Conservation (phyloP, 2,888 invertebrate genomes). For the Orchestes rusci region DNA sequence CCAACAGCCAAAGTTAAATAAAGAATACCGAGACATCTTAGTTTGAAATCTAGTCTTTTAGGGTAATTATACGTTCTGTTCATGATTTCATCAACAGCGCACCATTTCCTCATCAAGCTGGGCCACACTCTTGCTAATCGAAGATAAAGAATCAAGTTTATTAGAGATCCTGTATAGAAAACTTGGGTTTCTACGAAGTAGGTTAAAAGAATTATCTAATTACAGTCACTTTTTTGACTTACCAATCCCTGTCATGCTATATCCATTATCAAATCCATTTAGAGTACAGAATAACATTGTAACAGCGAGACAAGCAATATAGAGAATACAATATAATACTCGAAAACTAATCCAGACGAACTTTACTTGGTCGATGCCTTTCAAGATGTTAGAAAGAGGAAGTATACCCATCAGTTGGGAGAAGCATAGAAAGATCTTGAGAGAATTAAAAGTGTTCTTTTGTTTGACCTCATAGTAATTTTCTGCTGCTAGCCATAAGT, state of each 20-base stretch:
- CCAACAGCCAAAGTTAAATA: constrained; percentile 21
- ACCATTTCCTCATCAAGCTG: constrained; percentile 32
- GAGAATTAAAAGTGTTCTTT: constrained; percentile 7
- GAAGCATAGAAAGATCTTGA: constrained; percentile 8
- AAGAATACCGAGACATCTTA: constrained; percentile 7
- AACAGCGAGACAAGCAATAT: constrained; percentile 12
- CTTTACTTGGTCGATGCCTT: constrained; percentile 11
- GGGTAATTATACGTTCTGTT: constrained; percentile 14
- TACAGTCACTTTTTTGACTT: constrained; percentile 8
- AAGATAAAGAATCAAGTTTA: constrained; percentile 24
- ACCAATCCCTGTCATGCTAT: constrained; percentile 22
- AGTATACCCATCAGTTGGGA: constrained; percentile 13
- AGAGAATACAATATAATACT: constrained; percentile 19
- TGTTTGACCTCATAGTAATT: not conserved
- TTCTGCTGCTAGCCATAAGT: no score
- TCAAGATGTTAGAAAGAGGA: constrained; percentile 6
- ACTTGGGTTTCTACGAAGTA: constrained; percentile 20
- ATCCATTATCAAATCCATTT: constrained; percentile 19
- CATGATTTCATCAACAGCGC: constrained; percentile 20
- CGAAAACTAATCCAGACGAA: constrained; percentile 27
- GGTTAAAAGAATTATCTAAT: not conserved
- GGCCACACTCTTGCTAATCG: constrained; percentile 46
- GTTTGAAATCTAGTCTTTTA: constrained; percentile 9
- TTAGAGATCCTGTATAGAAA: constrained; percentile 17
- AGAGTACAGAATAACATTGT: constrained; percentile 18